A percentile compares a stretch with the other conserved stretches of the same genome.
Evolutionary conservation across 2,113 vertebrate genomes (phyloP).

Genomic region (Xenopus laevis): DNA sequence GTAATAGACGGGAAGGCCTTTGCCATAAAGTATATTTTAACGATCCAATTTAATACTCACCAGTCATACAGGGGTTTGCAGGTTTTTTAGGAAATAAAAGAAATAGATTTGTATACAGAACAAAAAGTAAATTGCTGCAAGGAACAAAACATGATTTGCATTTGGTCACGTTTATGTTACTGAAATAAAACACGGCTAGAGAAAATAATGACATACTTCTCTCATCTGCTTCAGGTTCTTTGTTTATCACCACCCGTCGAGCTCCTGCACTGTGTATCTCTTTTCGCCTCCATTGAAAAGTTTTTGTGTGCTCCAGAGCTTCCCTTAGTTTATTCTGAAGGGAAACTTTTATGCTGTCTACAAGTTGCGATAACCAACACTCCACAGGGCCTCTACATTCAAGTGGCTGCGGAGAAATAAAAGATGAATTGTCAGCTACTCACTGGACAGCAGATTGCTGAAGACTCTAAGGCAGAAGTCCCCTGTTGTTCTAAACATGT

Average conservation of each 20-base stretch:
- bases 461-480: not conserved
- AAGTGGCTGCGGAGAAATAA: conserved; percentile 51
- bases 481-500: conserved; percentile 6
- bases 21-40: no score
- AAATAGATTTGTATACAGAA: not conserved
- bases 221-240: conserved; percentile 10
- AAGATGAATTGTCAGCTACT: conserved; percentile 46
- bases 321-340: conserved; percentile 31
- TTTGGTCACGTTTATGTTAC: no score
- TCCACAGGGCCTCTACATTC: conserved; percentile 40
- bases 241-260: conserved; percentile 33
- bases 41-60: not conserved
- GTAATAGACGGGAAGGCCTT: no score
- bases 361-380: conserved; percentile 37
- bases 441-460: conserved; percentile 14
- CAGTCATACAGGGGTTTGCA: not conserved
- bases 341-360: conserved; percentile 38
- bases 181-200: not conserved
- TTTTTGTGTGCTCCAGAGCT: conserved; percentile 22
- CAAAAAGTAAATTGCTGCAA: not conserved
- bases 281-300: conserved; percentile 11
- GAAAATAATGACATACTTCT: conserved; percentile 28
- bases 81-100: not conserved
- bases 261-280: conserved; percentile 45
- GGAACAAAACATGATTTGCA: not conserved